Base-by-base conservation (phyloP, 2,113 vertebrate genomes). In the Chiloscyllium plagiosum region DNA sequence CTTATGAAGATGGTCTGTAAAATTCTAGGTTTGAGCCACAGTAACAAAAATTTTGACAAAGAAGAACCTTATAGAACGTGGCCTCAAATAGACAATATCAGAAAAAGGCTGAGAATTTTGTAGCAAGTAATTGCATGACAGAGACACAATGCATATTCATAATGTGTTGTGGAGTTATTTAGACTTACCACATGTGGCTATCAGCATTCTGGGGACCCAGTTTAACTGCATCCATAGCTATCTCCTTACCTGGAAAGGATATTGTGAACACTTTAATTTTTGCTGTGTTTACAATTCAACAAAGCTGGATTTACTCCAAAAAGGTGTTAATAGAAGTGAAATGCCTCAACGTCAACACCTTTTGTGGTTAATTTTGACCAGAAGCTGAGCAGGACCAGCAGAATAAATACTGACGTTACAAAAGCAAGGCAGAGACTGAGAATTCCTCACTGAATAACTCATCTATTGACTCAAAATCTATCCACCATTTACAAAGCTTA, bases 111-210 rank as follows among this genome's bases (percentile, higher is more conserved):
- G 66, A 29, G 42, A 68, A 37, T 68, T 69, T 72, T 72, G 29
- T 50, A 70, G 37, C 69, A 94, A 94, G 69, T 94, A 42, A 17
- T 47, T 8, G 24, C 70, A 42, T 50, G 10, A 42, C 8, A 42
- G 37, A 42, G 22, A 95, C 5, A 15, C 26, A 90, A 26, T 61
- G 29, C 4, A 12, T 52, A 95, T 95, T 33, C 69, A 50, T 6
- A 52, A 52, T 50, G 72, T 72, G 22, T 13, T 52, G 26, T 76
- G 68, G 22, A 24, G 80, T 78, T 95, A 80, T 80, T 70, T 50
- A 90, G 83, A 98, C 98, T 97, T 98, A 99, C 99, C 99, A 99
- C 96, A 98, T 98, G 97, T 99, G 99, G 97, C 98, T 98, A 95
- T 98, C 97, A 96, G 99, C 98, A 97, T 98, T 99, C 68, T 37